Evolutionary conservation across 2,797 vertebrate genomes (phyloP).

Genomic region (Moxostoma hubbsi): DNA sequence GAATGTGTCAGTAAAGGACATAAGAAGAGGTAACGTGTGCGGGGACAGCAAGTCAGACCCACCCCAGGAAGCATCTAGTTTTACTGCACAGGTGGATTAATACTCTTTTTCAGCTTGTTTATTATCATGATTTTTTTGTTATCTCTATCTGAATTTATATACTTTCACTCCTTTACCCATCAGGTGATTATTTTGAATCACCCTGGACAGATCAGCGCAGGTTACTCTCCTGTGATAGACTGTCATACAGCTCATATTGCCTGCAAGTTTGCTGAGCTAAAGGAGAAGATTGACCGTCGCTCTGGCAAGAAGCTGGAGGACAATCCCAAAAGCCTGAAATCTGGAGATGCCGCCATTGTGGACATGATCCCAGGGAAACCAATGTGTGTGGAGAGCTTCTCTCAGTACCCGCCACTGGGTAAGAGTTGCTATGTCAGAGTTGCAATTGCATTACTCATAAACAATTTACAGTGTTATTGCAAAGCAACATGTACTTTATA

Average conservation of each 20-base stretch:
- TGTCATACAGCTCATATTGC: conserved; percentile 91
- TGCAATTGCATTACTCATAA: too few species aligned
- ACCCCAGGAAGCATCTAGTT: conserved; percentile 57
- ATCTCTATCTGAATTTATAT: background rate
- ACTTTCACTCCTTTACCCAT: background rate
- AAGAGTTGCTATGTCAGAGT: conserved; percentile 57
- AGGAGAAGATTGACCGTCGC: conserved; percentile 87
- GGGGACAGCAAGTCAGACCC: conserved; percentile 64
- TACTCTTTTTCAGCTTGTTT: background rate
- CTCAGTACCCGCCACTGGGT: conserved; percentile 87
- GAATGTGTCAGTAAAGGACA: conserved; percentile 68
- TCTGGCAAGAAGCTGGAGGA: conserved; percentile 89
- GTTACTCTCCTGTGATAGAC: conserved; percentile 87
- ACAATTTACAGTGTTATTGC: background rate
- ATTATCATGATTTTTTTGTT: background rate
- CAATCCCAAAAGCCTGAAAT: conserved; percentile 86
- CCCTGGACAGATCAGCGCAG: conserved; percentile 86
- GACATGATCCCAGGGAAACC: conserved; percentile 87
- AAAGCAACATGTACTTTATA: background rate
- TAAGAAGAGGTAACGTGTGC: conserved; percentile 65
- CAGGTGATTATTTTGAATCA: conserved; percentile 91
- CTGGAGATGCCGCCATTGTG: conserved; percentile 84
- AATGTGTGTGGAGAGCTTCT: conserved; percentile 91
- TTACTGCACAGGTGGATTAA: conserved; percentile 62
- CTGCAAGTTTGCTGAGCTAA: conserved; percentile 87